Percentiles rank a stretch among this genome's conserved stretches.
Conservation (phyloP, 2,888 invertebrate species). For the Orthosia gothica region DNA sequence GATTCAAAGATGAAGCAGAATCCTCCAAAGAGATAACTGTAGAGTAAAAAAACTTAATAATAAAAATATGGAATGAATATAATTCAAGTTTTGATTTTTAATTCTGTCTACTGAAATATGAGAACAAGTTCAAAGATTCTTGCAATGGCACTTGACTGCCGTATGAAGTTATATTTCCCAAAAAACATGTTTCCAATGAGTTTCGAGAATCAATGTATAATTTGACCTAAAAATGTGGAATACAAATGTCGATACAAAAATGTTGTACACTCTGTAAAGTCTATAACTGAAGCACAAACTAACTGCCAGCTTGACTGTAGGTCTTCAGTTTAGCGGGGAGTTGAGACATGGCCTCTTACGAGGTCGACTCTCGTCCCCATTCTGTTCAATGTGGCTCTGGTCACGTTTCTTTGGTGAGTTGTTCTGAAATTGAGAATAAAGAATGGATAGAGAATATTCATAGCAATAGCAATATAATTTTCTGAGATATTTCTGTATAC, state of each 20-base stretch:
- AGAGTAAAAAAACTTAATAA: constrained; percentile 68
- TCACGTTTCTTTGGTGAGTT: constrained; percentile 93
- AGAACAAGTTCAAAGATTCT: constrained; percentile 40
- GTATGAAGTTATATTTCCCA: constrained; percentile 65
- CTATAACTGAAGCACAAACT: constrained; percentile 84
- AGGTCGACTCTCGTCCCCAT: constrained; percentile 91
- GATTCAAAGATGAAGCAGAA: constrained; percentile 35
- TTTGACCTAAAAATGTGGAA: constrained; percentile 78
- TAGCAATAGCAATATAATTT: no score
- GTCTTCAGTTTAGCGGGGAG: constrained; percentile 83
- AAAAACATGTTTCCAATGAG: constrained; percentile 74
- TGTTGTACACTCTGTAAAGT: constrained; percentile 82
- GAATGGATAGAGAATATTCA: background rate
- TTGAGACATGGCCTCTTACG: constrained; percentile 92
- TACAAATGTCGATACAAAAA: constrained; percentile 83
- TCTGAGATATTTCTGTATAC: no score
- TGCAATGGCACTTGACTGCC: constrained; percentile 72
- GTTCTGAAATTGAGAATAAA: constrained; percentile 79
- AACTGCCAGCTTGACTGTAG: constrained; percentile 64
- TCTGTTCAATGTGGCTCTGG: constrained; percentile 89
- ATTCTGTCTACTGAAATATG: constrained; percentile 51
- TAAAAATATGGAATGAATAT: constrained; percentile 75
- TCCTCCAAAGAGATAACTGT: constrained; percentile 41
- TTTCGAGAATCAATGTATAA: constrained; percentile 75
- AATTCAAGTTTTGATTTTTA: constrained; percentile 64